Evolutionary conservation across 1,140 invertebrate genomes (phyloP).

Genomic region (Pseudomyrmex concolor): DNA sequence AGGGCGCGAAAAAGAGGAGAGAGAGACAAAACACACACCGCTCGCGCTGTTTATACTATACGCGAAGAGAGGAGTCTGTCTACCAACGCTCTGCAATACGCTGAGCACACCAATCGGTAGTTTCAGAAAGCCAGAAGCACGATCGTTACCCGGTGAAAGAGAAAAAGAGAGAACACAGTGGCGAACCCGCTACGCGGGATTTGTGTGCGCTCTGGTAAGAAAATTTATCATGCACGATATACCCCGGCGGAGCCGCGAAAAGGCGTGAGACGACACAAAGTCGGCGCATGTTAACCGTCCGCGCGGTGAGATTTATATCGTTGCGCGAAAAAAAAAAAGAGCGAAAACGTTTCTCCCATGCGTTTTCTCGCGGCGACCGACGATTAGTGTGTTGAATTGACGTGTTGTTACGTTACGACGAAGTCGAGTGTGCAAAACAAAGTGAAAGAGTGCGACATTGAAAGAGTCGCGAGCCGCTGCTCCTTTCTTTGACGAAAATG

Average conservation of each 20-base stretch:
- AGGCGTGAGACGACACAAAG: background rate
- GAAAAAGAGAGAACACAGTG: constrained; percentile 10
- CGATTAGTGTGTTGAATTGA: background rate
- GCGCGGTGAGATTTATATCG: background rate
- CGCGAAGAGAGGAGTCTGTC: constrained; percentile 39
- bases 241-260: background rate
- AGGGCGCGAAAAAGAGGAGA: constrained; percentile 6
- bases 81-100: constrained; percentile 64
- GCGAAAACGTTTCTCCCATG: no score
- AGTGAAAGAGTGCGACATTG: no score
- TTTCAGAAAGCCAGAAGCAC: constrained; percentile 57
- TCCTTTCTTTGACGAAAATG: no score
- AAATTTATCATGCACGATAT: background rate
- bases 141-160: constrained; percentile 9
- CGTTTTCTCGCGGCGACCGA: background rate
- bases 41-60: constrained; percentile 56
- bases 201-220: background rate
- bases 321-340: background rate
- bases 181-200: constrained; percentile 12
- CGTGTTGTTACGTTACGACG: no score
- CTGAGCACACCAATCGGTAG: constrained; percentile 63
- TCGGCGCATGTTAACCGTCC: background rate
- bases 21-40: constrained; percentile 63
- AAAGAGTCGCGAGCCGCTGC: no score
- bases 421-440: no score